A percentile compares a stretch with the other conserved stretches of the same genome.
phyloP scores from a whole-genome alignment of 2,797 vertebrate species.

The Pseudochirops cupreus region DNA sequence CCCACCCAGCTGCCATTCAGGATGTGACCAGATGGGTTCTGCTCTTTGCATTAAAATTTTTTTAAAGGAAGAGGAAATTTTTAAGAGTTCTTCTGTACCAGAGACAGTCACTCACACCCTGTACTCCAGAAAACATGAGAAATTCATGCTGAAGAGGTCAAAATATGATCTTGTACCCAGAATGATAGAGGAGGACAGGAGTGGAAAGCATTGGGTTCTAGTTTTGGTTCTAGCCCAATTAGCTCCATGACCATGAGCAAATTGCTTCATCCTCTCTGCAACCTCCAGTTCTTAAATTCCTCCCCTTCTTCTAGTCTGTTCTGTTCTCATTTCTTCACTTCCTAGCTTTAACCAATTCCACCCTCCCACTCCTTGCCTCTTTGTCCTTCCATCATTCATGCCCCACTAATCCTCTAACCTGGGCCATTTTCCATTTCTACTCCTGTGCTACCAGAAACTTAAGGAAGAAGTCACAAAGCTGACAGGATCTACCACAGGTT shows the following conservation, averaged over 20 bases:
- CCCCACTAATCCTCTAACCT: not conserved
- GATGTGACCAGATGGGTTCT: not conserved
- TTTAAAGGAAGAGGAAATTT: not conserved
- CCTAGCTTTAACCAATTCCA: not conserved
- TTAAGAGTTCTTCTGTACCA: not conserved
- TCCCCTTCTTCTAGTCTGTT: not conserved
- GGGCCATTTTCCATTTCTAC: not conserved
- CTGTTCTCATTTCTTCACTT: not conserved
- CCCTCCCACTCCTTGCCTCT: not conserved
- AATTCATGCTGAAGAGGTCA: constrained; percentile 5
- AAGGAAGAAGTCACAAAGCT: not conserved
- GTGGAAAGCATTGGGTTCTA: not conserved
- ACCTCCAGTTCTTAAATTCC: not conserved
- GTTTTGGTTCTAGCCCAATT: not conserved
- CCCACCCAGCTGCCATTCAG: not conserved
- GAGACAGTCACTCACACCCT: not conserved
- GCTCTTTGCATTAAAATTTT: not conserved
- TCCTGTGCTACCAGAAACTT: not conserved
- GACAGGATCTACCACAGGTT: not conserved
- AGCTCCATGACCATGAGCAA: not conserved
- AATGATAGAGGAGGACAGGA: not conserved
- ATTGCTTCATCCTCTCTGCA: not conserved
- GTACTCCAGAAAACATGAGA: not conserved
- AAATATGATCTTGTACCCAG: not conserved
- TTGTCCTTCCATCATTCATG: not conserved